phyloP scores from a whole-genome alignment of 2,797 vertebrate species.

The Saxicola maurus region DNA sequence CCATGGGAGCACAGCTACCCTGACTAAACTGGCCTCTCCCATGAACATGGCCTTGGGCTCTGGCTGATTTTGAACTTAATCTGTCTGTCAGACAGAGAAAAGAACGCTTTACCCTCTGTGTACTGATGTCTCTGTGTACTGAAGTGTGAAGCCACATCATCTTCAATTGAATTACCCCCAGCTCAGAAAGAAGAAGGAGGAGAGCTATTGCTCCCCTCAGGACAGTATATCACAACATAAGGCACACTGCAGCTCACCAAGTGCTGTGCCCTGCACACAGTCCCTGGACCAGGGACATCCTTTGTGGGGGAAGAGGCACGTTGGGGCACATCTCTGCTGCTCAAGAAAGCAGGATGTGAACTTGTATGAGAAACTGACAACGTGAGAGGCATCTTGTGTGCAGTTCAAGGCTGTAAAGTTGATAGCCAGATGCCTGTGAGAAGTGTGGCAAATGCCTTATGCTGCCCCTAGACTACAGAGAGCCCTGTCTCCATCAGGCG shows the following conservation, averaged over 20 bases:
- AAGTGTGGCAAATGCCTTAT: neutral
- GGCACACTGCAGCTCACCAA: neutral
- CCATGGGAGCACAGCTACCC: neutral
- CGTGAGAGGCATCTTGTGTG: neutral
- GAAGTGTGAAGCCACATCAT: conserved; percentile 19
- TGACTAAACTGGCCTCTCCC: neutral
- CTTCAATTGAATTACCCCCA: neutral
- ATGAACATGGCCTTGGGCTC: neutral
- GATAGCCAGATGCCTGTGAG: neutral
- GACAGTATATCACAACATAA: neutral
- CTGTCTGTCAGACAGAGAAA: neutral
- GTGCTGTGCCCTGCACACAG: neutral
- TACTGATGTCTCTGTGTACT: neutral
- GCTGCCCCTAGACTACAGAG: neutral
- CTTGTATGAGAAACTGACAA: neutral
- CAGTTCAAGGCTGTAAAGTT: neutral
- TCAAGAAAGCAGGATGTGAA: neutral
- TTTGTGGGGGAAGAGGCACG: neutral
- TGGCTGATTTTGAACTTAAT: neutral
- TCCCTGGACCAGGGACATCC: neutral
- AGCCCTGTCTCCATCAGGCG: neutral
- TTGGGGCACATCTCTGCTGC: neutral
- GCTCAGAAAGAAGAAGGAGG: neutral
- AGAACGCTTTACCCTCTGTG: neutral
- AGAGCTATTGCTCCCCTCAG: neutral